phyloP scores from a whole-genome alignment of 2,797 vertebrate genomes.

The Kryptolebias ocellatus region DNA sequence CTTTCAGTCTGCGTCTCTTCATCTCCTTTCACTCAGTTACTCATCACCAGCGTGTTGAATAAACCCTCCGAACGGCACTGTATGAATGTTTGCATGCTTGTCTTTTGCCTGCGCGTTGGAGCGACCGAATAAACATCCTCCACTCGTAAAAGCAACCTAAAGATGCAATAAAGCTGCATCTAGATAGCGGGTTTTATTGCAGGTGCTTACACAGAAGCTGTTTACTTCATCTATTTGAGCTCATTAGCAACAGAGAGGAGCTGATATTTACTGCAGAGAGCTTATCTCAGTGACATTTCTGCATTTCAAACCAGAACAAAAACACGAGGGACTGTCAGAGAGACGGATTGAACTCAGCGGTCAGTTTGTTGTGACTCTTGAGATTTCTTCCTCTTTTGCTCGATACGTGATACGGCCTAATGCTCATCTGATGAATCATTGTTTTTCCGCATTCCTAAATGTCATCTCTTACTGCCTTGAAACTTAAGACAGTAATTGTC shows the following conservation, averaged over 20 bases:
- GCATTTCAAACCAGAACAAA: slow-evolving; percentile 10
- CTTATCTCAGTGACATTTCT: slow-evolving; percentile 6
- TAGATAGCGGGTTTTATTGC: slow-evolving; percentile 38
- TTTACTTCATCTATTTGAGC: slow-evolving; percentile 17
- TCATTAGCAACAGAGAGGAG: slow-evolving; percentile 9
- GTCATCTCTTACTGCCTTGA: neutral
- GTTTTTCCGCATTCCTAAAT: slow-evolving; percentile 1
- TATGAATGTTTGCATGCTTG: slow-evolving; percentile 21
- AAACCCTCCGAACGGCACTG: slow-evolving; percentile 31
- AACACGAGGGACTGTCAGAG: neutral
- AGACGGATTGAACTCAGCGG: slow-evolving; percentile 17
- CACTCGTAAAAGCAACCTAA: slow-evolving; percentile 36
- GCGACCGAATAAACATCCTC: slow-evolving; percentile 38
- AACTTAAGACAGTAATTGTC: slow-evolving; percentile 2
- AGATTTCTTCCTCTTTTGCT: slow-evolving; percentile 24
- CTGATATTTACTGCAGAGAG: neutral
- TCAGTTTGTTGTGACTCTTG: slow-evolving; percentile 14
- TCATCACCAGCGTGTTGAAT: slow-evolving; percentile 38
- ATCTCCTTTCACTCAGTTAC: slow-evolving; percentile 38
- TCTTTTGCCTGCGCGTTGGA: slow-evolving; percentile 19
- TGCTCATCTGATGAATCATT: slow-evolving; percentile 1
- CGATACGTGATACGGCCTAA: neutral
- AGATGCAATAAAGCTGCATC: slow-evolving; percentile 32
- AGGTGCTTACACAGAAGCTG: slow-evolving; percentile 15
- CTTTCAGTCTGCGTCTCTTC: slow-evolving; percentile 42